Percentiles rank a stretch among this genome's conserved stretches.
Conservation (phyloP, 2,797 vertebrate genomes). For the Borostomias antarcticus region DNA sequence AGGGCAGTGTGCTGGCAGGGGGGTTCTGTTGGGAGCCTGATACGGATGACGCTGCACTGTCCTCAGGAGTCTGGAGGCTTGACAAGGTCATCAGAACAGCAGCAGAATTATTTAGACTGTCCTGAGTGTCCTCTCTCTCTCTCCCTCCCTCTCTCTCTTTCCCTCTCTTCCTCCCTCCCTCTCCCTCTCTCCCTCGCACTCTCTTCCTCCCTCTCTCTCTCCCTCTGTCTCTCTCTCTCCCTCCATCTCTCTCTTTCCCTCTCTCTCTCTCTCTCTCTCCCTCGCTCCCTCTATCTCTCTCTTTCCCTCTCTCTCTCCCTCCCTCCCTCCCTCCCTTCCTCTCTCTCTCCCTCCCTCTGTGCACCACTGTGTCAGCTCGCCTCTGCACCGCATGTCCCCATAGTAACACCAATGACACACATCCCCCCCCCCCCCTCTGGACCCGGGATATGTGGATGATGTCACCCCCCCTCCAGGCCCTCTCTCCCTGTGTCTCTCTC, state of each 20-base stretch:
- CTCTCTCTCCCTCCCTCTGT: slow-evolving; percentile 10
- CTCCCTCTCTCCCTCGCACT: neutral
- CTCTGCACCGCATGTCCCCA: slow-evolving; percentile 22
- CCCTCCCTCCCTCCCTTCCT: neutral
- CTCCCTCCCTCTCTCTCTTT: slow-evolving; percentile 15
- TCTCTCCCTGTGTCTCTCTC: slow-evolving; percentile 11
- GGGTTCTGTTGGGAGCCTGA: too few relatives aligned
- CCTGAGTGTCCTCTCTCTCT: neutral
- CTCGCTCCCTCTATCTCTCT: too few relatives aligned
- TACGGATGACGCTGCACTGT: too few relatives aligned
- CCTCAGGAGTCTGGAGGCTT: too few relatives aligned
- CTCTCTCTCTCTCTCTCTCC: too few relatives aligned
- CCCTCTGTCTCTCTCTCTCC: neutral
- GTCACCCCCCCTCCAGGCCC: neutral
- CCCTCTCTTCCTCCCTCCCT: too few relatives aligned
- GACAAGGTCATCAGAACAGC: too few relatives aligned
- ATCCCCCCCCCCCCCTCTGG: slow-evolving; percentile 25
- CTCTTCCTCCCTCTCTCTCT: neutral
- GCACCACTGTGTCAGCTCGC: neutral
- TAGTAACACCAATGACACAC: slow-evolving; percentile 6
- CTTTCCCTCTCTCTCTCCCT: neutral
- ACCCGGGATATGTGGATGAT: slow-evolving; percentile 26
- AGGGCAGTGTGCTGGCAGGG: too few relatives aligned
- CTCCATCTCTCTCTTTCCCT: neutral
- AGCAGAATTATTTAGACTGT: too few relatives aligned